These are phyloP conservation scores for Hesperophylax magnus DNA, from an alignment of 1,140 invertebrate genomes.

Conservation along the genomic window DNA sequence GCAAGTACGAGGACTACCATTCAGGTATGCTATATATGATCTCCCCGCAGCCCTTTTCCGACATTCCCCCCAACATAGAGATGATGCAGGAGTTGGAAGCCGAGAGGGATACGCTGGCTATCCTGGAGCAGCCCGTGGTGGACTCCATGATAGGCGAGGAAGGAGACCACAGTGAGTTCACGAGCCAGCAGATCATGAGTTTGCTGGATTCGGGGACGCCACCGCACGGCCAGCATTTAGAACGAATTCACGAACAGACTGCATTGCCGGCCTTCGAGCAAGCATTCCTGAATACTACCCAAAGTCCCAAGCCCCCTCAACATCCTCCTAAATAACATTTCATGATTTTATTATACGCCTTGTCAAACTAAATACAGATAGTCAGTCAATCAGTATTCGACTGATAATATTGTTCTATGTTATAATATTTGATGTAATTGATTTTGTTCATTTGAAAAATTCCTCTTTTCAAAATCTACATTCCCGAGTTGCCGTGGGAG, in stretches of 20 bases:
- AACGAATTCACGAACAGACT: conserved; percentile 50
- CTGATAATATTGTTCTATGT: too few relatives aligned
- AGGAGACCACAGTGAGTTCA: conserved; percentile 33
- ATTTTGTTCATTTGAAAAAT: too few relatives aligned
- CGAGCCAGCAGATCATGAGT: conserved; percentile 48
- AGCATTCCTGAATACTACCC: conserved; percentile 66
- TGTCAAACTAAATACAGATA: too few relatives aligned
- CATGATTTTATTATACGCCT: not conserved
- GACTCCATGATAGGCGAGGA: conserved; percentile 49
- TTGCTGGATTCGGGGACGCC: not conserved
- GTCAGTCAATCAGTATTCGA: too few relatives aligned
- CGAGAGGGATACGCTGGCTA: conserved; percentile 35
- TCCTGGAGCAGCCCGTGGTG: conserved; percentile 62
- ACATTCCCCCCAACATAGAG: conserved; percentile 17
- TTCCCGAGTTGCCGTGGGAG: too few relatives aligned
- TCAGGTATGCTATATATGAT: conserved; percentile 20
- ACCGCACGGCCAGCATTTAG: not conserved
- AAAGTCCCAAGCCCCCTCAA: conserved; percentile 67
- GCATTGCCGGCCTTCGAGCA: conserved; percentile 67
- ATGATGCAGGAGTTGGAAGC: conserved; percentile 18
- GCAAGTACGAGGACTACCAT: conserved; percentile 17
- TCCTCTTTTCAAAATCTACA: too few relatives aligned
- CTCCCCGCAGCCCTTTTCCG: conserved; percentile 14
- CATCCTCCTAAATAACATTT: conserved; percentile 61
- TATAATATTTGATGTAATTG: too few relatives aligned